Percentiles rank a stretch among this genome's conserved stretches.
phyloP scores from a whole-genome alignment of 1,140 invertebrate species.

The Ceratitis capitata region DNA sequence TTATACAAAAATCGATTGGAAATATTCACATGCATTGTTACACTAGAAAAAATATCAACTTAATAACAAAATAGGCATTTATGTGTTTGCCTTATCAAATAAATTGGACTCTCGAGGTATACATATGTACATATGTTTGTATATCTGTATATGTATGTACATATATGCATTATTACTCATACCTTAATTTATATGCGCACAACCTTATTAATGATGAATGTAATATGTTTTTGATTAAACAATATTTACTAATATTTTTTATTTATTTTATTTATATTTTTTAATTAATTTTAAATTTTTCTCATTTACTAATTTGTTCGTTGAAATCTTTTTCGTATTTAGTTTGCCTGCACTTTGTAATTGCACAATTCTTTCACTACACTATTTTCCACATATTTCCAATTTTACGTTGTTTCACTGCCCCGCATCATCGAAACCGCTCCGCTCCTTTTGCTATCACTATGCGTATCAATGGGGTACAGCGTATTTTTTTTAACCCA shows the following conservation, averaged over 20 bases:
- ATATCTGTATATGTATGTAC: not conserved
- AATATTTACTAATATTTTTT: not conserved
- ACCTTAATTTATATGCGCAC: not conserved
- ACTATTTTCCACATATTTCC: conserved; percentile 12
- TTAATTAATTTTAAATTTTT: not conserved
- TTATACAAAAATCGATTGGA: too few relatives aligned
- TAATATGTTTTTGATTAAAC: not conserved
- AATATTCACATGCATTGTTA: not conserved
- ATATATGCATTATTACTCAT: not conserved
- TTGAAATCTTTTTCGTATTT: not conserved
- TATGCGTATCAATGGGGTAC: not conserved
- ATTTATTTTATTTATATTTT: too few relatives aligned
- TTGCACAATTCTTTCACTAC: not conserved
- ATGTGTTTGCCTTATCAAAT: too few relatives aligned
- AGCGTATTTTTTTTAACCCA: not conserved
- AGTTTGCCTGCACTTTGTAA: not conserved
- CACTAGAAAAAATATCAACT: not conserved
- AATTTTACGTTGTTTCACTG: not conserved
- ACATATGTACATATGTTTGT: not conserved
- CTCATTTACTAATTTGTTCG: conserved; percentile 1
- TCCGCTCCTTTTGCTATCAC: not conserved
- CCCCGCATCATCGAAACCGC: not conserved
- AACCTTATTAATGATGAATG: not conserved
- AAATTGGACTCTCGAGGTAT: too few relatives aligned
- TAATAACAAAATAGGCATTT: too few relatives aligned